Conservation (phyloP, 2,113 vertebrate species). For the Malurus cyaneus region DNA sequence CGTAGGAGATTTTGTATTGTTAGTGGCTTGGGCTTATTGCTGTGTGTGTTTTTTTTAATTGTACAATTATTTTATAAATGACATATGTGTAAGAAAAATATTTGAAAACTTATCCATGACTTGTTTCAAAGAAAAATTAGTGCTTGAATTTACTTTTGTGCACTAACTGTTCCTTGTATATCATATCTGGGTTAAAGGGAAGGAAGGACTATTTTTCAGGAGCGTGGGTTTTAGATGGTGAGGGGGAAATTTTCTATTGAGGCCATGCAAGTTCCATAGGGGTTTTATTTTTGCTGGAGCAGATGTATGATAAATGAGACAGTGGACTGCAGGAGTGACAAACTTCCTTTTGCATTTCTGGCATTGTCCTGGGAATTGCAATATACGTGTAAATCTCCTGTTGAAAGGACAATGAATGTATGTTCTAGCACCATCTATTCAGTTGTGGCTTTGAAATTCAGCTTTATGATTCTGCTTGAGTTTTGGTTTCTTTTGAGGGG, state of each 20-base stretch:
- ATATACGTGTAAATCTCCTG: neutral
- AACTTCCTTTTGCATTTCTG: neutral
- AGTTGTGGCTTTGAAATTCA: neutral
- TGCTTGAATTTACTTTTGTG: neutral
- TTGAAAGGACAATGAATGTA: neutral
- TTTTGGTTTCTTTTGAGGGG: neutral
- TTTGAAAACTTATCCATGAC: fast-evolving
- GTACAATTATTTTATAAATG: neutral
- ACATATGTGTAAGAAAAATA: neutral
- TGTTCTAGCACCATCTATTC: neutral
- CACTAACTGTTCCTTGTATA: neutral
- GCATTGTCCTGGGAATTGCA: neutral
- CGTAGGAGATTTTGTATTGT: neutral
- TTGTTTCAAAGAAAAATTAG: neutral
- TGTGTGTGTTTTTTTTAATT: neutral
- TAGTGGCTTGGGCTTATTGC: neutral
- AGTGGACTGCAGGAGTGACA: neutral
- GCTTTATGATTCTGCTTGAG: neutral
- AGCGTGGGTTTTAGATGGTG: neutral
- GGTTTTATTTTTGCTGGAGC: neutral
- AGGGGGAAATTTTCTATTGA: neutral
- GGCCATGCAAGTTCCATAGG: neutral
- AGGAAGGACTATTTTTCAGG: neutral
- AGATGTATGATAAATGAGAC: neutral
- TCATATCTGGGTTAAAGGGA: neutral